Percentiles rank a stretch among this genome's conserved stretches.
phyloP scores from a whole-genome alignment of 2,113 vertebrate genomes.

The Falcunculus frontatus region DNA sequence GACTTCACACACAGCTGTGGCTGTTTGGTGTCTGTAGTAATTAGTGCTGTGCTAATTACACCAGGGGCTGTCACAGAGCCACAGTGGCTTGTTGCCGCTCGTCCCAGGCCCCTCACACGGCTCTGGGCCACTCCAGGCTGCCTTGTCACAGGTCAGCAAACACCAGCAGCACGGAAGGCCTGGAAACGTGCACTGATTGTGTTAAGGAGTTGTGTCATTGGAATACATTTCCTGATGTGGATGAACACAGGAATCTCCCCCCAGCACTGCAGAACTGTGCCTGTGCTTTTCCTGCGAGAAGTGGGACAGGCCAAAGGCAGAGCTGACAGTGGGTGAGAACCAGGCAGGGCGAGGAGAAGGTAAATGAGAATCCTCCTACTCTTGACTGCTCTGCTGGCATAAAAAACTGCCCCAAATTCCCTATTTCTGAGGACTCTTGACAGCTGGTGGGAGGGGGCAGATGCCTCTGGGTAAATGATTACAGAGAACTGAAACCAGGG shows the following conservation, averaged over 20 bases:
- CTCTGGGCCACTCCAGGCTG: not conserved
- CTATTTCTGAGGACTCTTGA: not conserved
- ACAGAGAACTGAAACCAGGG: not conserved
- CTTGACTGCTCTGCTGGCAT: not conserved
- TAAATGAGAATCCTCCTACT: not conserved
- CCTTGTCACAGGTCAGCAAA: not conserved
- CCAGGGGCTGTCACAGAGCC: not conserved
- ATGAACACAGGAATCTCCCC: not conserved
- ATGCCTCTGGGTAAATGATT: not conserved
- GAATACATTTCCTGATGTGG: fast-evolving
- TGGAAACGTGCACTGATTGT: fast-evolving
- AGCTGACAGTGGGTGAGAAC: not conserved
- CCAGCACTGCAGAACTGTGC: not conserved
- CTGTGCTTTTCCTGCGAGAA: not conserved
- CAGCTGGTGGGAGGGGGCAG: not conserved
- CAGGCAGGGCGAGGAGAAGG: not conserved
- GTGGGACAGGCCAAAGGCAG: not conserved
- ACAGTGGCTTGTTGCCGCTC: fast-evolving
- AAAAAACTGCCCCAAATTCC: not conserved
- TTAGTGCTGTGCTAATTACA: not conserved
- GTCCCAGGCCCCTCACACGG: fast-evolving
- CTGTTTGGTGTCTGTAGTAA: not conserved
- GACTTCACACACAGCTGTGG: not conserved
- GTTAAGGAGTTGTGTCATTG: not conserved
- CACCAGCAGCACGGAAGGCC: fast-evolving